phyloP scores from a whole-genome alignment of 2,113 vertebrate species.

The Callospermophilus lateralis region DNA sequence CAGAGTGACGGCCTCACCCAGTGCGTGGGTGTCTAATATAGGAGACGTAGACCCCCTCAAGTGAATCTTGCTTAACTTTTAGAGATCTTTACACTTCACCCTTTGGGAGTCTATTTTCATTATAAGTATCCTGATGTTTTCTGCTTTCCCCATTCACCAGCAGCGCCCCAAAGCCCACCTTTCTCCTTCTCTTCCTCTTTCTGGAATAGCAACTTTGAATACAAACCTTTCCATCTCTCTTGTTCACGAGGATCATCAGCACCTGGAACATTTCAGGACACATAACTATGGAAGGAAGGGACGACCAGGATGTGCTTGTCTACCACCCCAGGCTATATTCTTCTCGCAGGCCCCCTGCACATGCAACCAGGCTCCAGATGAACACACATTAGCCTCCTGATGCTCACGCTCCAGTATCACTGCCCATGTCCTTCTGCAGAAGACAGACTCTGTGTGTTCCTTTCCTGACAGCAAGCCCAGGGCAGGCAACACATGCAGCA shows the following conservation, averaged over 20 bases:
- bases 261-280: neutral
- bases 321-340: neutral
- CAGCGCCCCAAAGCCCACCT: neutral
- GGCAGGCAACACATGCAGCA: accelerated
- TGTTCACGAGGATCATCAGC: neutral
- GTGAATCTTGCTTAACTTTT: neutral
- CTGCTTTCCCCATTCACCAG: neutral
- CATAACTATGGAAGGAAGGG: neutral
- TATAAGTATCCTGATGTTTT: neutral
- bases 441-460: neutral
- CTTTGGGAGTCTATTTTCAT: neutral
- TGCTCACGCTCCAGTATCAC: neutral
- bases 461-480: neutral
- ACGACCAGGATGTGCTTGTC: neutral
- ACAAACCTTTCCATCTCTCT: neutral
- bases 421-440: neutral
- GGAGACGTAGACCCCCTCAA: neutral
- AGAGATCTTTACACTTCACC: neutral
- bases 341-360: accelerated
- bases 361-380: neutral
- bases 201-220: neutral
- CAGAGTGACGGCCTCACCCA: neutral
- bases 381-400: accelerated
- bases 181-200: neutral
- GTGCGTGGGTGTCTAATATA: neutral